Percentiles rank a stretch among this genome's conserved stretches.
Conservation (phyloP, 2,797 vertebrate species). For the Phoebastria nigripes region DNA sequence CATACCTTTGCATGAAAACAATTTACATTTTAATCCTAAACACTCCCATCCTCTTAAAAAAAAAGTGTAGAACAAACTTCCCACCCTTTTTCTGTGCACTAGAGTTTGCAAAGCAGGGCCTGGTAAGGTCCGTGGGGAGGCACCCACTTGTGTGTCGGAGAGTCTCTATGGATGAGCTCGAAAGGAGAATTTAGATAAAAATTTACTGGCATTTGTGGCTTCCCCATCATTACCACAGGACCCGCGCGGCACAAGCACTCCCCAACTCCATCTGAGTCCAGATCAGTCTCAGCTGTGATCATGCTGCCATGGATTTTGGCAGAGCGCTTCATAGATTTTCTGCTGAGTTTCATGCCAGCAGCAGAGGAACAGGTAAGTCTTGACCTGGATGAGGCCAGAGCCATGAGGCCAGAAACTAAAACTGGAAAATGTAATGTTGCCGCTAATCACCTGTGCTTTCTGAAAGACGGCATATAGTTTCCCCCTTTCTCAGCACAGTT, state of each 20-base stretch:
- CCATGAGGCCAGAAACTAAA: background rate
- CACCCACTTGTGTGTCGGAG: background rate
- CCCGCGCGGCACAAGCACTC: accelerated
- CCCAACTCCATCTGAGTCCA: background rate
- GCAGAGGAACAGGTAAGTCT: background rate
- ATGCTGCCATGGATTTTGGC: background rate
- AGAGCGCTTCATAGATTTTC: background rate
- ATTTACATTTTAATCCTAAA: background rate
- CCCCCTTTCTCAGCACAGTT: background rate
- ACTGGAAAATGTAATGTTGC: background rate
- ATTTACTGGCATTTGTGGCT: background rate
- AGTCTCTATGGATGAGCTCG: background rate
- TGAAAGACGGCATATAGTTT: background rate
- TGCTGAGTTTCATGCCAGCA: background rate
- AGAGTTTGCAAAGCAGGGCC: background rate
- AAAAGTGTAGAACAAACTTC: background rate
- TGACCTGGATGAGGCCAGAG: background rate
- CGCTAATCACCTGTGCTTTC: background rate
- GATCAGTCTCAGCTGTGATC: background rate
- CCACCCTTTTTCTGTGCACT: background rate
- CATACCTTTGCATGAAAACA: background rate
- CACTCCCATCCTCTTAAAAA: background rate
- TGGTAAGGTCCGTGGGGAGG: background rate
- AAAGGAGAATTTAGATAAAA: background rate
- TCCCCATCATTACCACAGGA: background rate